These are phyloP conservation scores for Sebastes cheni DNA, from an alignment of 2,797 vertebrate species.

Conservation along the genomic window DNA sequence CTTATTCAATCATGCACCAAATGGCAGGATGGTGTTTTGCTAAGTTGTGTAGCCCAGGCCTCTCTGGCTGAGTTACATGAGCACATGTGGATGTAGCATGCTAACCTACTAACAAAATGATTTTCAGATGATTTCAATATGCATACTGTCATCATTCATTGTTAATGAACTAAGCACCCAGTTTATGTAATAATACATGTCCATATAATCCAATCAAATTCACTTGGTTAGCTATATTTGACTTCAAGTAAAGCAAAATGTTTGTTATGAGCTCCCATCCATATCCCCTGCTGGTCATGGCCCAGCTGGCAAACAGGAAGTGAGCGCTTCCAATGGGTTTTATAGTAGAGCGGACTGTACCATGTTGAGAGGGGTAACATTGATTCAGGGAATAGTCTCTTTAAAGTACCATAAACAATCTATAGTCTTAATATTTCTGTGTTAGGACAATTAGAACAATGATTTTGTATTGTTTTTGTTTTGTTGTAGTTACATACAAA, in stretches of 20 bases:
- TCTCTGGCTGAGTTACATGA: not conserved
- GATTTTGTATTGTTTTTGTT: not conserved
- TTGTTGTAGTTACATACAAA: not conserved
- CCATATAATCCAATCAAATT: not conserved
- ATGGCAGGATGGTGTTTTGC: not conserved
- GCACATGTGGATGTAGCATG: not conserved
- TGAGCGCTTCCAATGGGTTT: not conserved
- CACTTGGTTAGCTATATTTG: not conserved
- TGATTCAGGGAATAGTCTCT: too few relatives aligned
- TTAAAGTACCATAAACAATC: not conserved
- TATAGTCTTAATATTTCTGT: not conserved
- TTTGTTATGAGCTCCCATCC: not conserved
- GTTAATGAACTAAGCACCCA: not conserved
- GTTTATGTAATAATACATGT: not conserved
- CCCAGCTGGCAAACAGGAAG: not conserved
- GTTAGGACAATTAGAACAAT: not conserved
- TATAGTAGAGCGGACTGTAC: not conserved
- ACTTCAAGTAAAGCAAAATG: not conserved
- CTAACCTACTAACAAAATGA: not conserved
- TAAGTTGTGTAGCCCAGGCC: not conserved
- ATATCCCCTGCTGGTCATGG: not conserved
- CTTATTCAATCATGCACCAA: not conserved
- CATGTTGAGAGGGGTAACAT: not conserved
- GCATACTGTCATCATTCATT: not conserved
- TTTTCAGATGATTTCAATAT: not conserved